Evolutionary conservation across 2,113 vertebrate species (phyloP), one percentile per base, ranked within the genome.

Genomic region (Rhombomys opimus): DNA sequence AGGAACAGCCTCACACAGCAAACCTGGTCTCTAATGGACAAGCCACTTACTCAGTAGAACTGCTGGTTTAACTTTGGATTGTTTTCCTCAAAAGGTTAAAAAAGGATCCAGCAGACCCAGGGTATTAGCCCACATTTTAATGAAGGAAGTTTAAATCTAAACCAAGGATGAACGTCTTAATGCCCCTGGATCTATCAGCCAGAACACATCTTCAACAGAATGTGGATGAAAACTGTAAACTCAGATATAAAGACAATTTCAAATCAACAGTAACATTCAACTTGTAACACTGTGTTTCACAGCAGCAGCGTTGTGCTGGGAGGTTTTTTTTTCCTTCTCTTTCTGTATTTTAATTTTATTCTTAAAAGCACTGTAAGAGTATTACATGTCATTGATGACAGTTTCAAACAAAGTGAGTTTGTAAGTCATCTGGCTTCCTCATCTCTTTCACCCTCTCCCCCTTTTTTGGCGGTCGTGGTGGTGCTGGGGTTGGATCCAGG

Each of bases 171-270:
- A 81, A 59, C 7, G 46, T 61, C 61, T 81, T 41, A 25, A 46
- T 10, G 80, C 61, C 75, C 27, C 50, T 12, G 14, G 54, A 25
- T 57, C 61, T 73, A 32, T 63, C 25, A 27, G 41, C 57, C 9
- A 25, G 76, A 92, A 67, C 35, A 82, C 88, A 61, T 73, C 68
- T 87, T 90, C 68, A 85, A 72, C 41, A 67, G 84, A 78, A 81
- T 0, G 65, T 30, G 72, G 72, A 35, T 7, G 52, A 30, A 78
- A 86, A 67, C 27, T 61, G 82, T 52, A 65, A 88, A 77, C 67
- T 15, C 73, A 86, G 87, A 75, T 50, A n/a, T 30, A 25, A 96
- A 89, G 94, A 46, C 46, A 93, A 20, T 1, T 87, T 61, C 72
- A 89, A 72, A 89, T 52, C 63, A 68, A 10, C 63, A 52, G 46